Evolutionary conservation across 2,888 invertebrate genomes (phyloP).

Genomic region (Liodrosophila aerea): DNA sequence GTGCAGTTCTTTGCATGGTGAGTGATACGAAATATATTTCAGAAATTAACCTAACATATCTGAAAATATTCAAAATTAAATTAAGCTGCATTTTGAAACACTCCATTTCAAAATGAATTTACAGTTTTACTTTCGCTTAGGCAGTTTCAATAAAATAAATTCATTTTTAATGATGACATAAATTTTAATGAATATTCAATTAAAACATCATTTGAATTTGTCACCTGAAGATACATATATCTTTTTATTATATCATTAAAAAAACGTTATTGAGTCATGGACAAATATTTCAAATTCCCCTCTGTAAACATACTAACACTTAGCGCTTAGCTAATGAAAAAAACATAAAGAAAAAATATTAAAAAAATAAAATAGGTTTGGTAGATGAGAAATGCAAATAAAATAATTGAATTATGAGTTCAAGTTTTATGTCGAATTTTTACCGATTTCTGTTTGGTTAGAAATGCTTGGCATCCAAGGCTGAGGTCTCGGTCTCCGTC

Average conservation of each 20-base stretch:
- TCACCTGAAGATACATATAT: conserved; percentile 7
- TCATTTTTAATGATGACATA: conserved; percentile 12
- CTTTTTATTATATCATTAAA: conserved; percentile 14
- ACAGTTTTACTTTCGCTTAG: too few relatives aligned
- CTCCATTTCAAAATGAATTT: too few relatives aligned
- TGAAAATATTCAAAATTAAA: too few relatives aligned
- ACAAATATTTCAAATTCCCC: conserved; percentile 19
- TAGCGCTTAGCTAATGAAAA: conserved; percentile 53
- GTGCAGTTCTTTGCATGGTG: conserved; percentile 82
- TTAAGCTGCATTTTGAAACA: too few relatives aligned
- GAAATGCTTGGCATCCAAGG: conserved; percentile 47
- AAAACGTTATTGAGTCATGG: conserved; percentile 31
- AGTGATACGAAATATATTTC: too few relatives aligned
- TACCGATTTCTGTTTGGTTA: conserved; percentile 1
- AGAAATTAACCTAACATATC: too few relatives aligned
- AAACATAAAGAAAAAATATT: conserved; percentile 10
- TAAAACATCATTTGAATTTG: conserved; percentile 8
- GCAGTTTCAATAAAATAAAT: too few relatives aligned
- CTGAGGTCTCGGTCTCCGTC: conserved; percentile 17
- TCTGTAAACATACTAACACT: conserved; percentile 38
- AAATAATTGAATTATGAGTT: conserved; percentile 49
- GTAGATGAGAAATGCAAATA: conserved; percentile 54
- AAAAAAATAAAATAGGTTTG: conserved; percentile 19
- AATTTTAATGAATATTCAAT: conserved; percentile 3
- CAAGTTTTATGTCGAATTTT: conserved; percentile 13